Base-by-base conservation (phyloP, 2,113 vertebrate species). In the Tragelaphus buxtoni region DNA sequence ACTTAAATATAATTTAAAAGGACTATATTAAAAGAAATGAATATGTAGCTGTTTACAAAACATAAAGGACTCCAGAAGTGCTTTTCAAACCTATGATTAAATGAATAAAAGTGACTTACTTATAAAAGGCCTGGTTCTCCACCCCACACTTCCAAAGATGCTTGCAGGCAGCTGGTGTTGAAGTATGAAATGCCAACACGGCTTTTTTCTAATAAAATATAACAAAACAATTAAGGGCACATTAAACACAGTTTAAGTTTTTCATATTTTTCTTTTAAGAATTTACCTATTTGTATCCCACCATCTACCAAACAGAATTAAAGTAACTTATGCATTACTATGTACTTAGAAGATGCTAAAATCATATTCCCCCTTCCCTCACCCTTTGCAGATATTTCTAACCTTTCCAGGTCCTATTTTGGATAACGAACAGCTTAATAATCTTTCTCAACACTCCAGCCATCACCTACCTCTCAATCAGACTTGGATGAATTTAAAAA, bases 111-210 rank as follows among this genome's bases (percentile, higher is more conserved):
- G 85, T 32, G 91, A 98, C 99, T 96, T 98, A 99, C 99, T 99
- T 99, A 99, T 99, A 99, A 99, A 99, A 99, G 94, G 99, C 99
- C 97, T 99, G 99, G 98, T 99, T 99, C 98, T 99, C 99, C 97
- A 99, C 99, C 14, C 99, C 99, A 90, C 99, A 99, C 97, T 99
- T 99, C 99, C 99, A 99, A 94, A 99, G 99, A 98, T 99, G 99
- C 97, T 99, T 99, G 98, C 99, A 99, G 90, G 99, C 99, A 97
- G 99, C 99, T 98, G 99, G 99, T 96, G 99, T 99, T 82, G 99
- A 99, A 83, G 99, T 99, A 99, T 99, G 99, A 98, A 99, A 99
- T 79, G 99, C 99, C 98, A 99, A 98, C 97, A 99, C 98, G 93
- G 99, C 99, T 98, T 99, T 99, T 98, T 99, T 99, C 99, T 99